Evolutionary conservation across 2,888 invertebrate genomes (phyloP), one percentile per base, ranked within the genome.

Genomic region (Rhamphomyia laevipes): DNA sequence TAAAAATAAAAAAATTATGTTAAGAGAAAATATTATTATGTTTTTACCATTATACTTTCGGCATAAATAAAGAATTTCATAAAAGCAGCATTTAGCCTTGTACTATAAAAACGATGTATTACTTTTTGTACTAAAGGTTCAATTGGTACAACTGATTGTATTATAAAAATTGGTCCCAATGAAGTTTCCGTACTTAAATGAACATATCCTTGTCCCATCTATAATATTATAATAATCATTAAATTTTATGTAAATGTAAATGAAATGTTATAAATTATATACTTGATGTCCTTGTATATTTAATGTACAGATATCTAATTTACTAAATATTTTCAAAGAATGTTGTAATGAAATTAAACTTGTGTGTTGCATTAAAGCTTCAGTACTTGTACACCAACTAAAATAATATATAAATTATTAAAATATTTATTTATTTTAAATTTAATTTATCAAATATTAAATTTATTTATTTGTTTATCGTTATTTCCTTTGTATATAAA

Each of bases 101-200:
- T 77, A 0, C 82, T 78, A 67, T 81, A 92, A 54, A 92, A 74
- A n/a, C 83, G 71, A 61, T 92, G 91, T 0, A 83, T 74, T 0
- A 91, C 81, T 55, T 76, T 77, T 64, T 91, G 91, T 0, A 84
- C 61, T 38, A 89, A 63, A 0, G 91, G 87, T 13, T 81, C 83
- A 4, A 86, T 58, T 0, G 92, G 92, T 0, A 86, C 87, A 2
- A 91, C 82, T 0, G 82, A 81, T 64, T 91, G 91, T 0, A 85
- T 65, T 21, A 86, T 77, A 44, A 81, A 74, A 49, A 82, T 63
- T 0, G 74, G 70, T 0, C 84, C 83, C 9, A 84, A 63, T 0
- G 74, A 64, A 0, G 79, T 77, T 0, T 76, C 60, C 55, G 90
- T 68, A 13, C 72, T 63, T 3, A 92, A 68, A 16, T 85, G 79